A percentile compares a stretch with the other conserved stretches of the same genome.
phyloP scores from a whole-genome alignment of 2,113 vertebrate species.

The Myrmecophaga tridactyla region DNA sequence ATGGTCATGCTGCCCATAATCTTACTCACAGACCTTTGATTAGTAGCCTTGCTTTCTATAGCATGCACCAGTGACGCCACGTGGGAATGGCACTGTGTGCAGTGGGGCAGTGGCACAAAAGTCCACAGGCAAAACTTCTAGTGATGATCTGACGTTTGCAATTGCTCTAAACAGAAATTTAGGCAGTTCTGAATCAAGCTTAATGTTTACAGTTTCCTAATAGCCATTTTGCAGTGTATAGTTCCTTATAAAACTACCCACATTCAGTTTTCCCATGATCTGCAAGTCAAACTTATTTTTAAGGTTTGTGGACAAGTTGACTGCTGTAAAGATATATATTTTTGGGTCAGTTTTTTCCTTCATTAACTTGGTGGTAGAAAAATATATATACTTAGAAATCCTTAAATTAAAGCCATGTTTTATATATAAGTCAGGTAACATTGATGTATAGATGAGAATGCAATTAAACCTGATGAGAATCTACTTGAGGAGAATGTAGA shows the following conservation, averaged over 20 bases:
- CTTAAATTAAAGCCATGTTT: slow-evolving; percentile 88
- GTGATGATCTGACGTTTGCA: slow-evolving; percentile 68
- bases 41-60: slow-evolving; percentile 47
- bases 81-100: slow-evolving; percentile 25
- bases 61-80: slow-evolving; percentile 37
- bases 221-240: slow-evolving; percentile 84
- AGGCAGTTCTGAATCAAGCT: slow-evolving; percentile 77
- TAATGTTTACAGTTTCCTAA: slow-evolving; percentile 86
- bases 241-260: slow-evolving; percentile 73
- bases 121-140: slow-evolving; percentile 33
- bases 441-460: slow-evolving; percentile 83
- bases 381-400: slow-evolving; percentile 83
- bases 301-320: slow-evolving; percentile 80
- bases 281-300: slow-evolving; percentile 74
- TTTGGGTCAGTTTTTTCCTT: slow-evolving; percentile 83
- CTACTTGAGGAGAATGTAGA: slow-evolving; percentile 71
- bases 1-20: background rate
- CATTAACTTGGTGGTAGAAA: slow-evolving; percentile 85
- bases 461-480: slow-evolving; percentile 82
- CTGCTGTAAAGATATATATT: slow-evolving; percentile 87
- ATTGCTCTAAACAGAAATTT: slow-evolving; percentile 68
- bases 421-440: slow-evolving; percentile 87
- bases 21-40: background rate
- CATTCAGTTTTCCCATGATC: slow-evolving; percentile 62
- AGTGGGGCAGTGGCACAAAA: background rate